Conservation (phyloP, 1,140 invertebrate genomes). For the Drosophila ercepeae region DNA sequence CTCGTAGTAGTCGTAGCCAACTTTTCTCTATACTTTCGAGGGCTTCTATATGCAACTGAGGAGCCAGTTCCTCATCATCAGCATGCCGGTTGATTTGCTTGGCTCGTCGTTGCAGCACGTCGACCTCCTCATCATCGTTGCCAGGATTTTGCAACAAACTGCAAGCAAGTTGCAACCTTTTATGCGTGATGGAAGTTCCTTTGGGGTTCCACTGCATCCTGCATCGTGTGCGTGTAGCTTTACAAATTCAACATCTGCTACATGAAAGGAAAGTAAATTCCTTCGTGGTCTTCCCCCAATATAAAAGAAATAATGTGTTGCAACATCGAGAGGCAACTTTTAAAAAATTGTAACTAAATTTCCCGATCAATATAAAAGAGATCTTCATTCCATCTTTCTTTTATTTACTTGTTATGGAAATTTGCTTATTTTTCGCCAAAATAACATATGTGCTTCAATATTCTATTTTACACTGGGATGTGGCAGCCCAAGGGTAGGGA, state of each 20-base stretch:
- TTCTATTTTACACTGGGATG: constrained; percentile 44
- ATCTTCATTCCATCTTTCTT: no score
- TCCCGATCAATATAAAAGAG: no score
- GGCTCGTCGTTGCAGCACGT: constrained; percentile 29
- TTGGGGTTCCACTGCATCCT: constrained; percentile 14
- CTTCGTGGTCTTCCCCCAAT: background rate
- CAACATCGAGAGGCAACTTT: background rate
- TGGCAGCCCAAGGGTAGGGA: constrained; percentile 9
- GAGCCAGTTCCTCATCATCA: constrained; percentile 22
- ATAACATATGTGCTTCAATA: constrained; percentile 13
- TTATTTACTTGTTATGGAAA: no score
- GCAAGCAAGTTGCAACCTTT: constrained; percentile 72
- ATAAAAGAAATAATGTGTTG: background rate
- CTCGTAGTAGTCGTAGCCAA: constrained; percentile 47
- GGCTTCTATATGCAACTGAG: constrained; percentile 12
- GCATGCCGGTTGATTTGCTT: constrained; percentile 45
- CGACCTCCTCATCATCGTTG: constrained; percentile 43
- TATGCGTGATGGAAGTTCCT: constrained; percentile 54
- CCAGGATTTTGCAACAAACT: constrained; percentile 68
- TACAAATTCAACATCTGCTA: constrained; percentile 22
- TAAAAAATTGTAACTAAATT: no score
- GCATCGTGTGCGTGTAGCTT: constrained; percentile 28
- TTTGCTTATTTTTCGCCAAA: no score
- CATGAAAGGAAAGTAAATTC: background rate
- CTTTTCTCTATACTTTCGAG: constrained; percentile 25